Conservation (phyloP, 2,113 vertebrate species). For the Alligator sinensis region DNA sequence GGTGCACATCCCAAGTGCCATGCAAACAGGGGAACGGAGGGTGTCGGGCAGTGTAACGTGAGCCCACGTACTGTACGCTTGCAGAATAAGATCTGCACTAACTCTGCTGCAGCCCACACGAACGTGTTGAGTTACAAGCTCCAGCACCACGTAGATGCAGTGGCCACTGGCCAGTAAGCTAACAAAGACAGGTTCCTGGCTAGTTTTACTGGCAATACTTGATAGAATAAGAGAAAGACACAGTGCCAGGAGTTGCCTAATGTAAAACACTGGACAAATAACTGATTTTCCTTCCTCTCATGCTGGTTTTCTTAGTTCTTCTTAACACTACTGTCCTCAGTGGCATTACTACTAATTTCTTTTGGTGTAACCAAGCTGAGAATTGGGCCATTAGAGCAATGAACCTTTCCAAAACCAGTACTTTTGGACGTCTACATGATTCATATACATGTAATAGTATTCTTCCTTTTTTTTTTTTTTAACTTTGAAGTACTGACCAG, state of each 20-base stretch:
- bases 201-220: conserved; percentile 38
- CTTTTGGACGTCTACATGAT: background rate
- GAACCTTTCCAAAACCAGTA: background rate
- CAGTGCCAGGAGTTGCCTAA: conserved; percentile 30
- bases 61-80: background rate
- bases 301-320: background rate
- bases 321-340: background rate
- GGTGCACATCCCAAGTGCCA: background rate
- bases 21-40: background rate
- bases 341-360: accelerated
- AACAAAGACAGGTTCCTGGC: conserved; percentile 61
- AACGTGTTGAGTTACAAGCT: background rate
- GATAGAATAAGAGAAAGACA: conserved; percentile 24
- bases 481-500: background rate
- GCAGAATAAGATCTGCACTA: background rate
- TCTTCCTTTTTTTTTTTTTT: background rate
- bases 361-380: background rate
- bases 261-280: background rate
- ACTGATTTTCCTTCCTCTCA: background rate
- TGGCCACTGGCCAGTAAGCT: conserved; percentile 3
- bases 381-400: accelerated
- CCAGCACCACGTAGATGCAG: background rate
- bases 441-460: accelerated
- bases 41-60: accelerated
- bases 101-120: background rate